Base-by-base conservation (phyloP, 2,888 invertebrate genomes). In the Agrochola litura region DNA sequence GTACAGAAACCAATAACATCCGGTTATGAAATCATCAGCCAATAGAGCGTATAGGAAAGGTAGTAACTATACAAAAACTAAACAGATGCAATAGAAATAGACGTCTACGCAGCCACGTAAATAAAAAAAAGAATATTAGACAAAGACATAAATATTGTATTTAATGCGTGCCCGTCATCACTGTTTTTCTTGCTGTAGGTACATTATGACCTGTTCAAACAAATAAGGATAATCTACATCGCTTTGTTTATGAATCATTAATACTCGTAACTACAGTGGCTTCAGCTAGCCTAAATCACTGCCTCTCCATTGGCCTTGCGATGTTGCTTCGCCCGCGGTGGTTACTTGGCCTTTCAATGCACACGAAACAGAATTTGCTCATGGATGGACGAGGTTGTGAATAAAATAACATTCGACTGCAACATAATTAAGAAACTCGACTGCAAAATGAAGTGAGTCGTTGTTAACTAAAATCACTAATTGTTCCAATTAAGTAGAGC, bases 11-110 rank as follows among this genome's bases (percentile, higher is more conserved):
- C 88, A 89, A 91, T 91, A 92, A 90, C 89, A 92, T 92, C 92
- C 92, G 93, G 91, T 95, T 95, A 93, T 92, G 92, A 93, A 92
- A 93, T 91, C 78, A 89, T 88, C 82, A 89, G 77, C 88, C 92
- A 92, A 94, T 95, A 90, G 93, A 95, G 92, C 95, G 92, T 93
- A 89, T 89, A 94, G 88, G 90, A 92, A 90, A 90, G 89, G 89
- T 86, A 82, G 77, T 75, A 30, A 72, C 60, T 78, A 79, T 61
- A 83, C 66, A 82, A 86, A 82, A 89, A 85, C 66, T 49, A 83
- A 84, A 73, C 70, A 81, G 85, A 84, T 83, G 79, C 73, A 75
- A 80, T 85, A 73, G 41, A 66, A 64, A 43, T 19, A 70, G 16
- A 84, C 68, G 77, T 81, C 79, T 76, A 82, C 61, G 66, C 61